Conservation (phyloP, 2,797 vertebrate genomes). For the Phoxinus dragarum region DNA sequence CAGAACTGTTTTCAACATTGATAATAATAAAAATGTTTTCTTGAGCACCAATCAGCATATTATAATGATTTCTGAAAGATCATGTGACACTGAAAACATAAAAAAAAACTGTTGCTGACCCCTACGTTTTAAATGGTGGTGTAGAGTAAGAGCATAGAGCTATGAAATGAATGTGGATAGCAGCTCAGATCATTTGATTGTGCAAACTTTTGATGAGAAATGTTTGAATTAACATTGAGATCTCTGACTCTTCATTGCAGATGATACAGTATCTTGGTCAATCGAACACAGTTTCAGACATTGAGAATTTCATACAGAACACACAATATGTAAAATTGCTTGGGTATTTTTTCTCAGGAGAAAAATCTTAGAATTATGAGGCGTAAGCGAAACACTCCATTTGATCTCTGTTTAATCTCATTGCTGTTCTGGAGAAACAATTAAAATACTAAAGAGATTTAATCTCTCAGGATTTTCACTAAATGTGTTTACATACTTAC, state of each 20-base stretch:
- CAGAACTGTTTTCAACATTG: background rate
- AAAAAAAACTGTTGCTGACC: background rate
- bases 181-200: background rate
- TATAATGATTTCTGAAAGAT: background rate
- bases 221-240: background rate
- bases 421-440: background rate
- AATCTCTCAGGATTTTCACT: background rate
- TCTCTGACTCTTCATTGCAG: background rate
- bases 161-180: background rate
- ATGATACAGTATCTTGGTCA: background rate
- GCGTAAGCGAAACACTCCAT: background rate
- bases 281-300: background rate
- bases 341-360: background rate
- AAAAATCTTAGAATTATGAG: background rate
- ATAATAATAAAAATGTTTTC: background rate
- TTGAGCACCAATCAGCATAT: background rate
- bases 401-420: slow-evolving; percentile 9
- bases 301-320: background rate
- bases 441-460: slow-evolving; percentile 6
- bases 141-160: background rate
- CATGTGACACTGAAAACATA: background rate
- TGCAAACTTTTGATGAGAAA: background rate
- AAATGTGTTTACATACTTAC: background rate
- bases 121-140: background rate
- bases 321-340: background rate